These are phyloP conservation scores for Salminus brasiliensis DNA, from an alignment of 2,113 vertebrate genomes.

Conservation along the genomic window DNA sequence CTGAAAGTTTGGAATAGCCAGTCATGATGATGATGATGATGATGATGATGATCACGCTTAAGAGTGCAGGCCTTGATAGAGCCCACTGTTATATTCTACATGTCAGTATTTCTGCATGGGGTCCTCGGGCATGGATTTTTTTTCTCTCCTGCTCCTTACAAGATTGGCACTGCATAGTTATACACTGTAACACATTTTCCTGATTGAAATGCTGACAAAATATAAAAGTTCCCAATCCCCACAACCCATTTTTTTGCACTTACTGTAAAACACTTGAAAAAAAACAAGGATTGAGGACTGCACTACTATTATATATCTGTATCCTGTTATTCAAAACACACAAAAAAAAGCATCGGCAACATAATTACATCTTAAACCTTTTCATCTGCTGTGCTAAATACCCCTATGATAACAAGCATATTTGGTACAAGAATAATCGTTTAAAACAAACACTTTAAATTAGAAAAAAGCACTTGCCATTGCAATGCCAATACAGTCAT, in stretches of 20 bases:
- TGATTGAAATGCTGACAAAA: conserved; percentile 39
- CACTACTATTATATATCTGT: neutral
- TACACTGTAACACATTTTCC: conserved; percentile 45
- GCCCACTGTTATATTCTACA: neutral
- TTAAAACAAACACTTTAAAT: conserved; percentile 6
- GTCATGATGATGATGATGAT: too few species aligned
- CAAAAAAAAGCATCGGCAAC: too few species aligned
- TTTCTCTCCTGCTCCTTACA: conserved; percentile 40
- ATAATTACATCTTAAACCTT: conserved; percentile 31
- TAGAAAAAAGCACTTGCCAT: conserved; percentile 34
- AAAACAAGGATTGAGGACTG: neutral
- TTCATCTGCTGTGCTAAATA: neutral
- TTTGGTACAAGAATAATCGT: conserved; percentile 1
- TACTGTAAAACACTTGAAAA: neutral
- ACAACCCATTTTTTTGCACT: conserved; percentile 38
- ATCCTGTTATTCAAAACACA: too few species aligned
- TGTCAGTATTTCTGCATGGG: neutral
- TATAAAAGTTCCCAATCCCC: conserved; percentile 36
- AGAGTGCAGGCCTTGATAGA: neutral
- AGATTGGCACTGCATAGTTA: conserved; percentile 59
- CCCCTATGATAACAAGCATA: neutral
- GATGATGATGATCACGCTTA: neutral
- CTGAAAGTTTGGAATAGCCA: neutral
- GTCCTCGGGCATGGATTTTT: conserved; percentile 7
- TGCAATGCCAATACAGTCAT: conserved; percentile 37